Evolutionary conservation across 2,888 invertebrate genomes (phyloP), one percentile per base, ranked within the genome.

Genomic region (Sesia bembeciformis): DNA sequence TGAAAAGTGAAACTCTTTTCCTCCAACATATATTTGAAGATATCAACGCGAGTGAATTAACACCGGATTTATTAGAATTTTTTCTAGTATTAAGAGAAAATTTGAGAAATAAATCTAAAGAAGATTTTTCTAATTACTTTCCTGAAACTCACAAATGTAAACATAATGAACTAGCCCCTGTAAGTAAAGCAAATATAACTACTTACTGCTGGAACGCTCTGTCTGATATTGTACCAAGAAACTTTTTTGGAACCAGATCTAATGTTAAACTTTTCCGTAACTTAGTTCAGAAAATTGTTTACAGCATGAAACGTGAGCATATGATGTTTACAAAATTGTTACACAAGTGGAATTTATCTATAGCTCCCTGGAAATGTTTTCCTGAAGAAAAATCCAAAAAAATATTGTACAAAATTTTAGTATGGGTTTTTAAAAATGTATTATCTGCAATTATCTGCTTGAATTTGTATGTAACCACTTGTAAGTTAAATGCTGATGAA

Each of bases 381-480:
- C 7, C 63, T n/a, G 53, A 53, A 40, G 41, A 50, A 40, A 54
- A 52, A 39, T 56, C 66, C 38, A 64, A 56, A 50, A 62, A 60
- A 23, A 59, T 81, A 59, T 59, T 88, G 23, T 60, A 59, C 51
- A 62, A 62, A 51, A 65, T 78, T 51, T 38, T 83, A 6, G 3
- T 63, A 49, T 88, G 86, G 85, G 69, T 88, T 55, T 58, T 81
- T 2, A 77, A 75, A 66, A 64, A 76, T 62, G 58, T 88, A 39
- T 60, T 90, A 5, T 73, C 84, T 46, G 65, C 83, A n/a, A 78
- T 89, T 50, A 76, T 90, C 58, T 70, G 70, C 40, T 64, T 89
- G 38, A 85, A 83, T 58, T 90, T 86, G 66, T 82, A 85, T 72
- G 83, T 89, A 4, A 86, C 90, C 23, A 81, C 83, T 50, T 80